Base-by-base conservation (phyloP, 2,888 invertebrate species). In the Carcina quercana region DNA sequence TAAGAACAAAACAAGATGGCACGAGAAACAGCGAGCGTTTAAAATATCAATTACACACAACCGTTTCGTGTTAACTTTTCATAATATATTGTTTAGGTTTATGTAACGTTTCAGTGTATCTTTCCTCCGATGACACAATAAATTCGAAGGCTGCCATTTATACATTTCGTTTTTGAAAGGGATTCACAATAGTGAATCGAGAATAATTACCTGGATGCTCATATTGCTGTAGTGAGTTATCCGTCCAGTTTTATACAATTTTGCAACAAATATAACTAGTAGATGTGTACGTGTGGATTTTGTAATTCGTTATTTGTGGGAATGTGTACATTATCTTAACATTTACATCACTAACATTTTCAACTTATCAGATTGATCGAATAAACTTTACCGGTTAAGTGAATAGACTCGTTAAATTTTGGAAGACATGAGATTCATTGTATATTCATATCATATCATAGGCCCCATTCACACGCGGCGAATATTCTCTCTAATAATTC, bases 161-260 rank as follows among this genome's bases (percentile, higher is more conserved):
- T n/a, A n/a, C 15, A 13, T 38, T 34, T 32, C 28, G 22, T 32
- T 32, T 33, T 22, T 15, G 17, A 5, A 17, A 17, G 17, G 17
- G 24, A 32, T 12, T 10, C 50, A 41, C 50, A 50, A 38, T 53
- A 47, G 49, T 38, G 36, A 47, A 46, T 57, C 47, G 51, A 51
- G 49, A 53, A 64, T 50, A 46, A 43, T 65, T 67, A 58, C 61
- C 66, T 75, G 82, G 80, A 82, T 82, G 74, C 79, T 82, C 82
- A 80, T 78, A 50, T 74, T 76, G 70, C 80, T 53, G 64, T 68
- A 76, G 75, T 76, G 78, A 79, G 80, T 79, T 78, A 63, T 79
- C 82, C 82, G 82, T 83, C 82, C 82, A 83, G 64, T 78, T 80
- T 80, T 80, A 67, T 82, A 80, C 70, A 75, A 61, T 70, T 70